These are phyloP conservation scores for Tachysurus vachellii DNA, from an alignment of 2,113 vertebrate genomes.

Conservation along the genomic window DNA sequence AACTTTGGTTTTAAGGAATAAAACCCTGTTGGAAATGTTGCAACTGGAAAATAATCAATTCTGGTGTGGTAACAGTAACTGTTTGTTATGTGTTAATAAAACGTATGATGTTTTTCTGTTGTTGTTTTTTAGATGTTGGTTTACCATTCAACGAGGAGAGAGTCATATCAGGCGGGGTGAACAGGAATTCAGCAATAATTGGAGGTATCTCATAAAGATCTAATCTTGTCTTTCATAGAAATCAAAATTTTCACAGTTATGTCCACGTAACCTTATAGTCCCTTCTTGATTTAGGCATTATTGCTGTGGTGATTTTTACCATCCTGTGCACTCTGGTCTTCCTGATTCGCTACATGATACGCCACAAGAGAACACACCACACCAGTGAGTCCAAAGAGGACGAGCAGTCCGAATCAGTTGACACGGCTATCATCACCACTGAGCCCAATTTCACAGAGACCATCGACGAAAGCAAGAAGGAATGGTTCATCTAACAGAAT, in stretches of 20 bases:
- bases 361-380: constrained; percentile 98
- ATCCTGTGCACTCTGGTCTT: constrained; percentile 96
- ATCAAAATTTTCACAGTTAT: too few relatives aligned
- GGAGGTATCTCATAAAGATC: constrained; percentile 76
- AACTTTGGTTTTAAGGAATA: background rate
- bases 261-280: background rate
- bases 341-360: constrained; percentile 99
- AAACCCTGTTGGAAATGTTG: background rate
- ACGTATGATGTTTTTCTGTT: background rate
- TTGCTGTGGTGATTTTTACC: constrained; percentile 97
- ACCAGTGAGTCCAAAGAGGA: constrained; percentile 95
- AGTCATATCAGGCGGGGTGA: constrained; percentile 93
- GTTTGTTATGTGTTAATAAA: background rate
- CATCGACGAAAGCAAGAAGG: constrained; percentile 23
- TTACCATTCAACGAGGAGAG: constrained; percentile 92
- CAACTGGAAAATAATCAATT: background rate
- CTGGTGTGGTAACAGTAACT: background rate
- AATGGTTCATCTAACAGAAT: constrained; percentile 21
- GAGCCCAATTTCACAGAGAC: constrained; percentile 20
- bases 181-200: constrained; percentile 96
- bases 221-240: background rate
- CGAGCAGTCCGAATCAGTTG: constrained; percentile 85
- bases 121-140: constrained; percentile 74
- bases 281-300: constrained; percentile 79
- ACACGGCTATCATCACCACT: constrained; percentile 1